Conservation (phyloP, 1,140 invertebrate genomes). For the Rhagoletis zephyria region DNA sequence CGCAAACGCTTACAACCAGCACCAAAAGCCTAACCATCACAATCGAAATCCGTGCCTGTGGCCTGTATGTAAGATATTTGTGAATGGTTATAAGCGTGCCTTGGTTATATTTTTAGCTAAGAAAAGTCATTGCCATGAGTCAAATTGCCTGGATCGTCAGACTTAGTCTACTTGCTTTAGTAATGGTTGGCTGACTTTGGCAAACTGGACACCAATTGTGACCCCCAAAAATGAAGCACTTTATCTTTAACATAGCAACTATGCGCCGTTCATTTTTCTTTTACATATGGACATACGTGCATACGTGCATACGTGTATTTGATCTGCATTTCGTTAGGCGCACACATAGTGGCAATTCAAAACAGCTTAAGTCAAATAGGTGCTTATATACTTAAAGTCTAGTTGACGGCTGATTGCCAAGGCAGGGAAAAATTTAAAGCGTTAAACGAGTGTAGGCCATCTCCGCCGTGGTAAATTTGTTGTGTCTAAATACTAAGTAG, state of each 20-base stretch:
- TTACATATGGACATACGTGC: not conserved
- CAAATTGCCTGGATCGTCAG: not conserved
- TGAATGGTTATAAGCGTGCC: not conserved
- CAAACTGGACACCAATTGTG: not conserved
- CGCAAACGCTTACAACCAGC: constrained; percentile 8
- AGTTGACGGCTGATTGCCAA: not conserved
- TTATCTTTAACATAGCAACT: constrained; percentile 8
- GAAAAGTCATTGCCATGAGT: not conserved
- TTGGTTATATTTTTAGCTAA: constrained; percentile 12
- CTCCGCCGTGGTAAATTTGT: not conserved
- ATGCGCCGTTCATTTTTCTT: not conserved
- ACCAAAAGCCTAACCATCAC: not conserved
- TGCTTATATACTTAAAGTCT: not conserved
- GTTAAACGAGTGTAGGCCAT: not conserved
- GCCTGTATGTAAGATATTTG: not conserved
- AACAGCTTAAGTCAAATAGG: constrained; percentile 7
- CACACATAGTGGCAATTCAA: not conserved
- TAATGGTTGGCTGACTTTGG: not conserved
- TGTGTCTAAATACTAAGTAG: not conserved
- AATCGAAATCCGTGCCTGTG: not conserved
- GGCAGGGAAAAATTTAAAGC: not conserved
- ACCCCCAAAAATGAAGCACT: constrained; percentile 18
- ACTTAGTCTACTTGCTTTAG: not conserved
- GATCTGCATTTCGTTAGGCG: not conserved
- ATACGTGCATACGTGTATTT: too few species aligned